A percentile compares a stretch with the other conserved stretches of the same genome.
These are phyloP conservation scores for Oikopleura vanhoeffeni DNA, from an alignment of 23 tunicate genomes.

Conservation along the genomic window DNA sequence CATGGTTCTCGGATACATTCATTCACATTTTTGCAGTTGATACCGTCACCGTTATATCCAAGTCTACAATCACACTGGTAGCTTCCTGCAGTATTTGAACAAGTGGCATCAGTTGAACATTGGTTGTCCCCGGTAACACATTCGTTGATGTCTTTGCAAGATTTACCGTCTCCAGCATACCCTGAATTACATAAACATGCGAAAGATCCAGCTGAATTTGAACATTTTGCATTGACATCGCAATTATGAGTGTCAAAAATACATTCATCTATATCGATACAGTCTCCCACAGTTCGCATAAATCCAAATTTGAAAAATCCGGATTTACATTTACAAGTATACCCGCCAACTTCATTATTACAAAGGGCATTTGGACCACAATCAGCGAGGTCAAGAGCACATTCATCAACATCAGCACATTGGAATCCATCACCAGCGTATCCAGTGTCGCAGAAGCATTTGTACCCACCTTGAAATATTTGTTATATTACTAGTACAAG, in stretches of 20 bases:
- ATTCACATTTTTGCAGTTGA: neutral
- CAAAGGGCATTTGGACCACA: constrained; percentile 14
- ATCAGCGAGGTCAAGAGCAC: neutral
- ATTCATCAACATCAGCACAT: neutral
- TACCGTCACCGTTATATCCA: neutral
- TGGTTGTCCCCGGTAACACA: neutral
- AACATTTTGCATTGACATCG: constrained; percentile 17
- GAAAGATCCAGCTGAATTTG: constrained; percentile 21
- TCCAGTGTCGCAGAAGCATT: neutral
- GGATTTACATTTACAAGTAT: constrained; percentile 11
- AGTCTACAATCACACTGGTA: neutral
- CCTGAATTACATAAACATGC: constrained; percentile 20
- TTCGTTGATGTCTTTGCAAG: neutral
- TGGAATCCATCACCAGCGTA: neutral
- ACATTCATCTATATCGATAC: constrained; percentile 35
- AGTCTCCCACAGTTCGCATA: neutral
- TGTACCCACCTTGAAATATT: too few species aligned
- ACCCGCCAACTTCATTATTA: constrained; percentile 8
- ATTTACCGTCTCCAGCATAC: neutral
- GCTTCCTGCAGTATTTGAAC: neutral
- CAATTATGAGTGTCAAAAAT: too few species aligned
- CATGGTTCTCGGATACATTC: neutral
- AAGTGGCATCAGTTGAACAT: neutral
- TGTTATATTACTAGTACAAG: too few species aligned
- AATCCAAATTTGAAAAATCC: neutral